Evolutionary conservation across 2,797 vertebrate species (phyloP), one percentile per base, ranked within the genome.

Genomic region (Peromyscus melanophrys): DNA sequence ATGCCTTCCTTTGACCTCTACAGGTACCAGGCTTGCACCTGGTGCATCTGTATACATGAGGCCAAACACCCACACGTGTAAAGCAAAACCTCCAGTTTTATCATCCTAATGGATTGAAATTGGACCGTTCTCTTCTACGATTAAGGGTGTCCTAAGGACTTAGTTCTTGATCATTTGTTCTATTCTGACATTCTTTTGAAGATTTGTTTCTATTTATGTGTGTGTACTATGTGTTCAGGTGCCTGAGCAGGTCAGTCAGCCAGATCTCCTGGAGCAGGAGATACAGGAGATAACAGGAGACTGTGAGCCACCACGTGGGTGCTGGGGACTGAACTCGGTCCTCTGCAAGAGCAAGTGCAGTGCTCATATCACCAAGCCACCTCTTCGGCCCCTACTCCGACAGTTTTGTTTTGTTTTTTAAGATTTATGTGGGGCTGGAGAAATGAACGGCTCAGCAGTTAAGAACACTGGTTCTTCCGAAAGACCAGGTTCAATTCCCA

Each of bases 61-160:
- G 29, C 82, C 63, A 34, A 65, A 23, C 10, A 49, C 31, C 14
- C 31, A 49, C 23, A 23, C 82, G 4, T 16, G 11, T 85, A 85
- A 85, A 65, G 46, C 59, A 84, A 63, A 65, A 23, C 27, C 59
- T 84, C 34, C 91, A 71, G 40, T 94, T 87, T 82, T 76, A 93
- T 73, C 4, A 31, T 46, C 65, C 31, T 69, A 87, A 77, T 80
- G 43, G 46, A 59, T 65, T 75, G 67, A 90, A 94, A 73, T n/a
- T 65, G 59, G 69, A 84, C 52, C 95, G 55, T 96, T 94, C 61
- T 92, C 13, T 95, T 52, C 4, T 85, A 2, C 4, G 5, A 27
- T 34, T 65, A 46, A 63, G 59, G 31, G n/a, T 65, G 16, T 85
- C 55, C 75, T 23, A 11, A 67, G 46, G 65, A n/a, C 63, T 73